phyloP scores from a whole-genome alignment of 2,113 vertebrate species.

The Madoqua kirkii region DNA sequence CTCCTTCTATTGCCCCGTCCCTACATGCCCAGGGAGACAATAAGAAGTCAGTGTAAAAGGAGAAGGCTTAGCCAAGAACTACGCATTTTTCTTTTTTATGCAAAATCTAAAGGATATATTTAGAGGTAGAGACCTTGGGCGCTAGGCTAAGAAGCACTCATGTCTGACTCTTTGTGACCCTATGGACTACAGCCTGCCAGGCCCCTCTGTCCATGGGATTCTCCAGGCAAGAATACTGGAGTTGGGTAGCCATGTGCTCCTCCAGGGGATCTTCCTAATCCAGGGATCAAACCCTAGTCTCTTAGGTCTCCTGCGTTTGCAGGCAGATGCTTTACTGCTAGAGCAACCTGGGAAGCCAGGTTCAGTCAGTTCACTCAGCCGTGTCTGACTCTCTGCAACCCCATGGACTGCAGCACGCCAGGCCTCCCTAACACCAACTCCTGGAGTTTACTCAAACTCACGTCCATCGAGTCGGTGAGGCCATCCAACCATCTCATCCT shows the following conservation, averaged over 20 bases:
- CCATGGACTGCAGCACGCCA: not conserved
- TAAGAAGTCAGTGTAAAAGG: not conserved
- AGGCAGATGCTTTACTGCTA: not conserved
- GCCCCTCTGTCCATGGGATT: not conserved
- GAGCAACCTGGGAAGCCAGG: not conserved
- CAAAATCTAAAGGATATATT: not conserved
- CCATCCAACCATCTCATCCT: not conserved
- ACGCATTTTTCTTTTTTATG: not conserved
- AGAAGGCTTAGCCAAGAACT: not conserved
- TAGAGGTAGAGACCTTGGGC: not conserved
- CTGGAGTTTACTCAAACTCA: not conserved
- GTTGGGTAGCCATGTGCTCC: not conserved
- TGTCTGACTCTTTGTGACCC: not conserved
- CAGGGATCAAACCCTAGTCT: not conserved
- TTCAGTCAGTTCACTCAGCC: not conserved
- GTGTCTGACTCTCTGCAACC: not conserved
- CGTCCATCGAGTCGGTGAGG: not conserved
- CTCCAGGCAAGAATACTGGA: not conserved
- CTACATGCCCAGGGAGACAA: not conserved
- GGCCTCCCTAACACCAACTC: not conserved
- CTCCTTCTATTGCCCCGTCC: not conserved
- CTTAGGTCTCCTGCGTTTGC: not conserved
- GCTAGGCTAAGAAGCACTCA: not conserved
- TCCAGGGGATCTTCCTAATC: not conserved
- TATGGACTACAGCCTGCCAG: not conserved